Base-by-base conservation (phyloP, 2,797 vertebrate species). In the Pelochelys cantorii region DNA sequence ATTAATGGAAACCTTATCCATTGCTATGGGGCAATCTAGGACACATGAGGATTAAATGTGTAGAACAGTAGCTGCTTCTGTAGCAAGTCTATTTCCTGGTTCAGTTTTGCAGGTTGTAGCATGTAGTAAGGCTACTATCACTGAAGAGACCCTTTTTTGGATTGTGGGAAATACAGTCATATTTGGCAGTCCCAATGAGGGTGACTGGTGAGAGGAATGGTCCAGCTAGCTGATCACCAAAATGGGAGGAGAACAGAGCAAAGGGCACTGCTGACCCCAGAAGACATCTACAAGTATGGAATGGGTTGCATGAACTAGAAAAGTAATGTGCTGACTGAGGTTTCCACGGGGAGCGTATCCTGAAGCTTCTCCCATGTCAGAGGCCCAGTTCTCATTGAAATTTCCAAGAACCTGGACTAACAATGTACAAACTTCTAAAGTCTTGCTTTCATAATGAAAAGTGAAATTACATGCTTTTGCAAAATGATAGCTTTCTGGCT, bases 71-170 rank as follows among this genome's bases (percentile, higher is more conserved):
- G 79, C 52, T 27, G 9, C 5, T 77, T n/a, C 31, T 25, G 23
- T 68, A 68, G 62, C 4, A 62, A 12, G 78, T 18, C n/a, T 59
- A 37, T 65, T 87, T 89, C 54, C 86, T 90, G 25, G 15, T 11
- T 91, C 22, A 1, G 14, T 87, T 80, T 89, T 25, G 52, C 7
- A 4, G 13, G 23, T 65, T 25, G 12, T 79, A 56, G n/a, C 10
- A 42, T 34, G 22, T 7, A 42, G 71, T 27, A 75, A 29, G n/a
- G n/a, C 65, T 85, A 83, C 29, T 71, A 62, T 71, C 62, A 87
- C 62, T 15, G 77, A 94, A 71, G 27, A 94, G 53, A 92, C 42
- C 78, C 89, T 78, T 25, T 68, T 37, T 56, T 79, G 29, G 83
- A 85, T 88, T 85, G 42, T 29, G 78, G 48, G 94, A 88, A 4